Evolutionary conservation across 2,113 vertebrate species (phyloP).

Genomic region (Gallinago jamesoni): DNA sequence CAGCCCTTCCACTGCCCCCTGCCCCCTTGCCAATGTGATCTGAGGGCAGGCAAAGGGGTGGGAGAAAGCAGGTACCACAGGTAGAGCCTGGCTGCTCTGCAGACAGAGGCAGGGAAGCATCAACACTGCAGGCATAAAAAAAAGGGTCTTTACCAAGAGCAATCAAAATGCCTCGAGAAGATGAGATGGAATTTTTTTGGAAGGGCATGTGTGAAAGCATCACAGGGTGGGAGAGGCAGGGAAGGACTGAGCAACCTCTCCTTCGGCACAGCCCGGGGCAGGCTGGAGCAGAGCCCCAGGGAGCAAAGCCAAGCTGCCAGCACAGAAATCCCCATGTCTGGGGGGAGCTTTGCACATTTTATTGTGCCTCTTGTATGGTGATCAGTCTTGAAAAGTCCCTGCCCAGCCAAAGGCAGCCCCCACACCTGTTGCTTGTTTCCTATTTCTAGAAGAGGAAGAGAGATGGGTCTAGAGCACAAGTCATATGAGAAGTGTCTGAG

Average conservation of each 20-base stretch:
- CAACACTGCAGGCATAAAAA: background rate
- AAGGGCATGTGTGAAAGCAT: background rate
- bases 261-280: accelerated
- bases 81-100: background rate
- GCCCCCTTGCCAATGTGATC: background rate
- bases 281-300: background rate
- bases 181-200: background rate
- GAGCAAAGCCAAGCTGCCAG: background rate
- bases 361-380: background rate
- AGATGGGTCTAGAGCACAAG: background rate
- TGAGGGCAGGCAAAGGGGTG: background rate
- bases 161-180: background rate
- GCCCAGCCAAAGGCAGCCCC: background rate
- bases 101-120: background rate
- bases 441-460: background rate
- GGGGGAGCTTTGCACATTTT: background rate
- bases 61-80: background rate
- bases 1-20: background rate
- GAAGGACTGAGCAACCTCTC: background rate
- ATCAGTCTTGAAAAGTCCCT: background rate
- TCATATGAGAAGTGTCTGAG: background rate
- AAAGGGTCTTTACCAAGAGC: background rate
- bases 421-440: accelerated
- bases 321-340: background rate
- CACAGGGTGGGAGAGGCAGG: background rate